Evolutionary conservation across 2,797 vertebrate genomes (phyloP).

Genomic region (Spea hammondii): DNA sequence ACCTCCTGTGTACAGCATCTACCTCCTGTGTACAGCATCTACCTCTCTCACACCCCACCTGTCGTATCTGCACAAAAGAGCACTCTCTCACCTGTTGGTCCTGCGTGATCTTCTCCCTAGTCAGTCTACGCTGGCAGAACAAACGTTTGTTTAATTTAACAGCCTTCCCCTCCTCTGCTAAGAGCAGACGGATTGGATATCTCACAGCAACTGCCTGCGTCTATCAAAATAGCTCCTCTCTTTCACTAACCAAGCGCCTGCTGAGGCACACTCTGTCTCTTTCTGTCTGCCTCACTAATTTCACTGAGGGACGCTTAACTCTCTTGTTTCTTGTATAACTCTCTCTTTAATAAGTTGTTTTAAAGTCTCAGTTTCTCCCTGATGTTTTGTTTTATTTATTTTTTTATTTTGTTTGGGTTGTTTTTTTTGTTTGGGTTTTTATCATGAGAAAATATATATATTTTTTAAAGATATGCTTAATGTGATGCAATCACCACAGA

Average conservation of each 20-base stretch:
- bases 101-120: conserved; percentile 11
- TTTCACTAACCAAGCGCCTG: conserved; percentile 28
- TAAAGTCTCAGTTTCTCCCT: background rate
- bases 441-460: no score
- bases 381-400: background rate
- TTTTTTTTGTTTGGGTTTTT: background rate
- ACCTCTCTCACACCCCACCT: conserved; percentile 14
- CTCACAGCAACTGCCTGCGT: conserved; percentile 55
- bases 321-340: background rate
- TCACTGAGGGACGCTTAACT: background rate
- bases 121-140: conserved; percentile 23
- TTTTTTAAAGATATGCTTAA: no score
- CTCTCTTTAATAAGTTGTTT: background rate
- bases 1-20: no score
- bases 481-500: no score
- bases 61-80: conserved; percentile 11
- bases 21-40: no score
- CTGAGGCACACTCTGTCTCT: conserved; percentile 34
- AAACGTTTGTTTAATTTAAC: conserved; percentile 37
- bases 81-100: conserved; percentile 30
- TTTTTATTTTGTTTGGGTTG: background rate
- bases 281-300: background rate
- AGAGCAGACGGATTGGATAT: conserved; percentile 47
- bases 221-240: conserved; percentile 54
- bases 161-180: conserved; percentile 47